phyloP scores from a whole-genome alignment of 1,140 invertebrate genomes.

The Apis laboriosa region DNA sequence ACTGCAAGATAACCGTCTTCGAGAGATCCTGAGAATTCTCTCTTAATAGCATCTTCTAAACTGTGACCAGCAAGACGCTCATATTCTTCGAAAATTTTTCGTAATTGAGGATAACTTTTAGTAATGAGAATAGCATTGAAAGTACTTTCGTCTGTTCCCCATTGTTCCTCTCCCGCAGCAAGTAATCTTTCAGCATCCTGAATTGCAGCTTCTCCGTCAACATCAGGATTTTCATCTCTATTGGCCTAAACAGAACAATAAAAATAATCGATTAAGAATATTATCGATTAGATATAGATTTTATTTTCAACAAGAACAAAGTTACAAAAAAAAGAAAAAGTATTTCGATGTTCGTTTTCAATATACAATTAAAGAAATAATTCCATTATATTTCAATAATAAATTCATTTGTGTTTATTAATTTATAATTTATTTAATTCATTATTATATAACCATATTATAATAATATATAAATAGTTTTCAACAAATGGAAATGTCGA shows the following conservation, averaged over 20 bases:
- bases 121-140: conserved; percentile 92
- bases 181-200: conserved; percentile 87
- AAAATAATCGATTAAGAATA: neutral
- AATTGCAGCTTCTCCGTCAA: conserved; percentile 85
- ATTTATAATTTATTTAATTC: no score
- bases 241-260: conserved; percentile 72
- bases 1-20: conserved; percentile 93
- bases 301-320: conserved; percentile 18
- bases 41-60: conserved; percentile 93
- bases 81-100: conserved; percentile 90
- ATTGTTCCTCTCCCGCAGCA: conserved; percentile 88
- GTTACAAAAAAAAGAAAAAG: neutral
- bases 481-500: no score
- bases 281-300: no score
- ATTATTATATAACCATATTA: no score
- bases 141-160: conserved; percentile 93
- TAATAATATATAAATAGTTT: no score
- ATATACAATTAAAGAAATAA: no score
- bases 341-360: neutral
- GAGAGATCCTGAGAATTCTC: conserved; percentile 93
- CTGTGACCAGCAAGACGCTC: conserved; percentile 88
- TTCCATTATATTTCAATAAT: no score
- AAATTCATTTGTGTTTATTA: no score
- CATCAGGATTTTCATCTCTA: conserved; percentile 80
- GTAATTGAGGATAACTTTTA: conserved; percentile 90